phyloP scores from a whole-genome alignment of 1,140 invertebrate genomes.

The Eriosoma lanigerum region DNA sequence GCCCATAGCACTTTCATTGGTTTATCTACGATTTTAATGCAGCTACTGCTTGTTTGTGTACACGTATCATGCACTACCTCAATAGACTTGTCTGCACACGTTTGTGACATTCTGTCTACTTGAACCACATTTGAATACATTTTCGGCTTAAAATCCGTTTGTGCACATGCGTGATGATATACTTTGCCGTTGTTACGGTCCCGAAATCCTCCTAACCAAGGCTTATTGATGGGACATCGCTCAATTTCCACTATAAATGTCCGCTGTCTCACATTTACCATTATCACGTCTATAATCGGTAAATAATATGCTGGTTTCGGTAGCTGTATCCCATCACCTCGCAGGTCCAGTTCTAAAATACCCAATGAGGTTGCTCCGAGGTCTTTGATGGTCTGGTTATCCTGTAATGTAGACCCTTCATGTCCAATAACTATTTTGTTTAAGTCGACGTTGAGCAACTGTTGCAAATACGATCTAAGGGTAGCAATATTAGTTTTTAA shows the following conservation, averaged over 20 bases:
- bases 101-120: background rate
- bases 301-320: constrained; percentile 40
- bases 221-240: constrained; percentile 46
- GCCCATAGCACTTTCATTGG: background rate
- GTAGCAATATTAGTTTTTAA: constrained; percentile 36
- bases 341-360: constrained; percentile 52
- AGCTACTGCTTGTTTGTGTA: constrained; percentile 18
- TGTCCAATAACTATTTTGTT: constrained; percentile 13
- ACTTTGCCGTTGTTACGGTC: constrained; percentile 46
- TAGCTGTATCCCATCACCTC: background rate
- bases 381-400: constrained; percentile 37
- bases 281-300: constrained; percentile 54
- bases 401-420: background rate
- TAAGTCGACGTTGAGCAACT: constrained; percentile 30
- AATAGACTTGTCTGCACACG: background rate
- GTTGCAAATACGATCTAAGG: constrained; percentile 41
- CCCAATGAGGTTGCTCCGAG: constrained; percentile 53
- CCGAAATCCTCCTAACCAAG: constrained; percentile 54
- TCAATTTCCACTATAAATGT: constrained; percentile 54
- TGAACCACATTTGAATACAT: background rate
- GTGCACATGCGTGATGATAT: constrained; percentile 53
- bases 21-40: background rate
- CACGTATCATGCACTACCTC: background rate
- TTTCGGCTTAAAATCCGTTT: constrained; percentile 50
- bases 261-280: constrained; percentile 46